A percentile compares a stretch with the other conserved stretches of the same genome.
These are phyloP conservation scores for Cydia amplana DNA, from an alignment of 1,140 invertebrate genomes.

Conservation along the genomic window DNA sequence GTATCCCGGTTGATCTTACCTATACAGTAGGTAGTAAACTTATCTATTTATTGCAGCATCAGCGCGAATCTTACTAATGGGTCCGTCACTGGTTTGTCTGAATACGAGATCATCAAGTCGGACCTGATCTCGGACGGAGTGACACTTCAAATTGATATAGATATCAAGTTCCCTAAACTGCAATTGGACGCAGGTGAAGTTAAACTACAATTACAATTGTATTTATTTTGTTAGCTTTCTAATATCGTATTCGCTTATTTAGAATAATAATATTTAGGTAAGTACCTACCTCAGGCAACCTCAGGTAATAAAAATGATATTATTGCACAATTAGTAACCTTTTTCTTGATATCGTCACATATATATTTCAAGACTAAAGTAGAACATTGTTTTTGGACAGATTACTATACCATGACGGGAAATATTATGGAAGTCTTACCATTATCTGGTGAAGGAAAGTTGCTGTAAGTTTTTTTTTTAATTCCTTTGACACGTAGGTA, in stretches of 20 bases:
- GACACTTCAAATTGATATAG: background rate
- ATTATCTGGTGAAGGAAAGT: slow-evolving; percentile 53
- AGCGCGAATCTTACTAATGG: slow-evolving; percentile 30
- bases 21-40: background rate
- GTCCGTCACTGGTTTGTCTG: slow-evolving; percentile 15
- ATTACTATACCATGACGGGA: slow-evolving; percentile 59
- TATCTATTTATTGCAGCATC: slow-evolving; percentile 22
- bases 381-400: slow-evolving; percentile 46
- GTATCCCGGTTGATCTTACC: too few species aligned
- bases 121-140: slow-evolving; percentile 21
- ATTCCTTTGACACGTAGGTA: background rate
- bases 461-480: slow-evolving; percentile 53
- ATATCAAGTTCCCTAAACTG: slow-evolving; percentile 33
- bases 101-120: slow-evolving; percentile 26
- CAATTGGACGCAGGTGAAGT: slow-evolving; percentile 37
- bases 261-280: too few species aligned
- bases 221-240: background rate
- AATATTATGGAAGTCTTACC: slow-evolving; percentile 53
- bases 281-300: too few species aligned
- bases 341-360: too few species aligned
- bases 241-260: too few species aligned
- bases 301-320: background rate
- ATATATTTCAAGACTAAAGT: too few species aligned
- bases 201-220: background rate
- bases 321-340: too few species aligned